Evolutionary conservation across 2,113 vertebrate species (phyloP).

Genomic region (Atrichornis clamosus): DNA sequence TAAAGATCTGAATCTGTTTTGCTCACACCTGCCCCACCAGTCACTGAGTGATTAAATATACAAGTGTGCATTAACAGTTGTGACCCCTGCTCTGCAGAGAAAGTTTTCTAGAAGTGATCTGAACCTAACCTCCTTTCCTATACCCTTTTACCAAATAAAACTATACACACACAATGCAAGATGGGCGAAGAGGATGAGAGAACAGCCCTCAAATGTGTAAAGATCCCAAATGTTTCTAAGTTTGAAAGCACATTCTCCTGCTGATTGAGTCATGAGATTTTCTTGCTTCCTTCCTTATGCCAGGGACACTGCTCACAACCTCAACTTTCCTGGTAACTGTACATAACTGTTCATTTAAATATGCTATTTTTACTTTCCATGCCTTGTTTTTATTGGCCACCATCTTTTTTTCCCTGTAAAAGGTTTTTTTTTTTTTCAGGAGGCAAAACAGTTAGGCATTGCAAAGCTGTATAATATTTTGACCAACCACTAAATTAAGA

Average conservation of each 20-base stretch:
- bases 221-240: neutral
- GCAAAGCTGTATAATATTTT: slow-evolving; percentile 8
- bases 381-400: slow-evolving; percentile 43
- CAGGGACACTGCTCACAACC: neutral
- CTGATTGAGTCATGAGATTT: neutral
- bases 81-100: neutral
- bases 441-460: slow-evolving; percentile 7
- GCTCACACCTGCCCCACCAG: neutral
- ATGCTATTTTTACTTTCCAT: neutral
- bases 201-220: neutral
- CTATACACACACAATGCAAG: neutral
- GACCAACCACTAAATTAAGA: neutral
- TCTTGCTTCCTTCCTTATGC: neutral
- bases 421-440: slow-evolving; percentile 20
- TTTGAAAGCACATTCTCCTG: neutral
- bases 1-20: neutral
- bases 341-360: slow-evolving; percentile 19
- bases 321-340: neutral
- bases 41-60: neutral
- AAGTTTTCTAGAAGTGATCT: neutral
- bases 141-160: neutral
- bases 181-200: neutral
- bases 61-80: neutral
- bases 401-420: neutral
- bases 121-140: neutral